Evolutionary conservation across 2,113 vertebrate genomes (phyloP).

Genomic region (Urocitellus parryii): DNA sequence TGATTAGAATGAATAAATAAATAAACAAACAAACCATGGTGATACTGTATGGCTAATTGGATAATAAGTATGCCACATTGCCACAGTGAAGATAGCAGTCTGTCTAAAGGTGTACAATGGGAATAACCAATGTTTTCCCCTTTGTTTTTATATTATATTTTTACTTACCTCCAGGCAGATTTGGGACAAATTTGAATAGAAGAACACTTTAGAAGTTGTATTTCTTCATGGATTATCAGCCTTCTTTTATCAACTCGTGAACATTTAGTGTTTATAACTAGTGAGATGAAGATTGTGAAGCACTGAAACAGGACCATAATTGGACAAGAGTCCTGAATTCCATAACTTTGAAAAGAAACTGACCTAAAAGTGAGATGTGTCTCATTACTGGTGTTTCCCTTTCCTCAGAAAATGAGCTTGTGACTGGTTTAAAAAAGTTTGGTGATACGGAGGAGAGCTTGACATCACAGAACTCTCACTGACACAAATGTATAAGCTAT

Average conservation of each 20-base stretch:
- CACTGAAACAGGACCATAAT: background rate
- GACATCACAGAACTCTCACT: background rate
- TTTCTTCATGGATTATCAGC: background rate
- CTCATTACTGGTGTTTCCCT: background rate
- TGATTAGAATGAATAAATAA: no score
- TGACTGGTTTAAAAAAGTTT: background rate
- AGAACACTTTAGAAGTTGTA: background rate
- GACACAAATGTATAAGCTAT: background rate
- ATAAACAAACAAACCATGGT: background rate
- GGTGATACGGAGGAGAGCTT: background rate
- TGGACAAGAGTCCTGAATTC: background rate
- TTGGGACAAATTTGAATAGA: slow-evolving; percentile 17
- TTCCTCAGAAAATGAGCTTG: background rate
- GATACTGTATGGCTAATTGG: background rate
- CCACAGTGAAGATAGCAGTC: background rate
- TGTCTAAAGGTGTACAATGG: background rate
- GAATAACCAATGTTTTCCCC: background rate
- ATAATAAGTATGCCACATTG: background rate
- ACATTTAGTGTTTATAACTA: background rate
- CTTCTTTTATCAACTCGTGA: background rate
- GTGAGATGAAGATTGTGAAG: background rate
- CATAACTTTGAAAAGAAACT: background rate
- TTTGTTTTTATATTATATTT: background rate
- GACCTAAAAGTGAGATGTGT: background rate
- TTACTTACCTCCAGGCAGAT: background rate